A percentile compares a stretch with the other conserved stretches of the same genome.
Conservation (phyloP, 1,140 invertebrate species). For the Anagrus nilaparvatae region DNA sequence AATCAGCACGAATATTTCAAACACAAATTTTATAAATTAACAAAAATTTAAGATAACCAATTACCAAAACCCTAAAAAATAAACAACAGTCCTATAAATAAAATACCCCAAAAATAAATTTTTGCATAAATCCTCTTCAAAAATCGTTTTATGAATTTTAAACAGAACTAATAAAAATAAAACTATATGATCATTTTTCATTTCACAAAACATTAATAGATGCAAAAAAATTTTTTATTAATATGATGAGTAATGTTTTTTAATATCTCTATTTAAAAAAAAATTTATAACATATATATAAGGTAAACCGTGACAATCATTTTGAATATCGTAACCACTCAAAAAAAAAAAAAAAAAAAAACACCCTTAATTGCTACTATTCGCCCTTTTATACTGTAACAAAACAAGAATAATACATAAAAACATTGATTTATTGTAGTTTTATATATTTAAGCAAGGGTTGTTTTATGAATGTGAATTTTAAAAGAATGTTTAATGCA, state of each 20-base stretch:
- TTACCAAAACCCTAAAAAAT: too few species aligned
- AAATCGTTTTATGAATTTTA: conserved; percentile 46
- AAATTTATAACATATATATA: too few species aligned
- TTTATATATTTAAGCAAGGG: not conserved
- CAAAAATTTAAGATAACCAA: too few species aligned
- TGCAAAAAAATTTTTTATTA: conserved; percentile 25
- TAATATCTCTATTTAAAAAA: conserved; percentile 36
- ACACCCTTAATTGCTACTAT: conserved; percentile 43
- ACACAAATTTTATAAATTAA: too few species aligned
- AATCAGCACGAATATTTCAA: too few species aligned
- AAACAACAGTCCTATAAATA: too few species aligned
- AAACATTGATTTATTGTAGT: conserved; percentile 28
- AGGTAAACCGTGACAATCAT: conserved; percentile 22
- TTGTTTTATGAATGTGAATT: too few species aligned
- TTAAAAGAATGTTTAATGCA: not conserved
- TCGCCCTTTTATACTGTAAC: conserved; percentile 25
- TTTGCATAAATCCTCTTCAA: too few species aligned
- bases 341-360: too few species aligned
- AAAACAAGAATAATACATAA: conserved; percentile 16
- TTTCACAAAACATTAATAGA: conserved; percentile 20
- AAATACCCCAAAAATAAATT: too few species aligned
- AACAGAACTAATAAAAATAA: conserved; percentile 35
- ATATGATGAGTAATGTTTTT: conserved; percentile 46
- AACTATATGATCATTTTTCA: conserved; percentile 41
- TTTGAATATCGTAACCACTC: too few species aligned